Conservation (phyloP, 2,797 vertebrate species). For the Heteromormyrus szaboi region DNA sequence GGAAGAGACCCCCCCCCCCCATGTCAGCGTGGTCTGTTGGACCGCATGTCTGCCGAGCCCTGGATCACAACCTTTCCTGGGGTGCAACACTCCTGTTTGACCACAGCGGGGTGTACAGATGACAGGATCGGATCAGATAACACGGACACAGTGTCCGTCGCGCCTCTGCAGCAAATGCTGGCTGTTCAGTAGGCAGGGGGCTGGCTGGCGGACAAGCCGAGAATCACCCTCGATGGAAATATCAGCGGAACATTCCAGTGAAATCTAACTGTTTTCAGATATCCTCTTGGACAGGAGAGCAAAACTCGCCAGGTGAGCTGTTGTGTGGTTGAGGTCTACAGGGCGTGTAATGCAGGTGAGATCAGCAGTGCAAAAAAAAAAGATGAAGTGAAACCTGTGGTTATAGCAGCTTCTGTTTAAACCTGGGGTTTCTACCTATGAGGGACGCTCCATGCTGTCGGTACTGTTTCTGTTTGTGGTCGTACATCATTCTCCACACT, state of each 20-base stretch:
- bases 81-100: neutral
- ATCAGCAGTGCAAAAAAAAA: neutral
- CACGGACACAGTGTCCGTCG: neutral
- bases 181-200: neutral
- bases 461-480: neutral
- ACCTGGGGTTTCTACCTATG: neutral
- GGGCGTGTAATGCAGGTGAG: neutral
- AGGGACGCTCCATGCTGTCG: neutral
- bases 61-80: neutral
- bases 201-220: neutral
- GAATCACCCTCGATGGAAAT: neutral
- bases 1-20: neutral
- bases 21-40: neutral
- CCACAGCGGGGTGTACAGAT: neutral
- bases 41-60: neutral
- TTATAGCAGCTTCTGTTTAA: neutral
- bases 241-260: neutral
- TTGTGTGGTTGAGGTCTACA: neutral
- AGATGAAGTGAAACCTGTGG: neutral
- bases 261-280: neutral
- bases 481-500: neutral
- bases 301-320: neutral
- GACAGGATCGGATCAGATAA: neutral
- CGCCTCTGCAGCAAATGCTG: neutral
- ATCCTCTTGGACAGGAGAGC: neutral